Conservation (phyloP, 37 sponge, comb jelly and placozoan genomes). For the Geodia barretti region DNA sequence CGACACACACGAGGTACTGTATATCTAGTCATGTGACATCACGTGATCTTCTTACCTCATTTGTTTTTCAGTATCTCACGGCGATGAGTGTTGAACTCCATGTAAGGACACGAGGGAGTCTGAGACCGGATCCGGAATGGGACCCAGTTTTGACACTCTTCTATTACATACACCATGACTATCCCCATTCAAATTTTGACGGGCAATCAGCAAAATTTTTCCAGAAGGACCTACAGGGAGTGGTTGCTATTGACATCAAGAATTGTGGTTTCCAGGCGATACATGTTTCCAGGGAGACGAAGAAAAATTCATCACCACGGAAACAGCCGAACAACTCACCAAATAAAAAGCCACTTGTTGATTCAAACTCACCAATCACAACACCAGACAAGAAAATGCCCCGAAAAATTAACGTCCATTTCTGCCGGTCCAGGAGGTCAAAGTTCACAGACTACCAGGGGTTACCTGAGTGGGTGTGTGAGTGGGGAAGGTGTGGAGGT, state of each 20-base stretch:
- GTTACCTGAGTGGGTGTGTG: slow-evolving; percentile 44
- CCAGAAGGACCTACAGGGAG: slow-evolving; percentile 2
- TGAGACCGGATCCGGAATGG: slow-evolving; percentile 81
- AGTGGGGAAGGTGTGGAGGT: slow-evolving; percentile 20
- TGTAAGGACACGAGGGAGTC: slow-evolving; percentile 49
- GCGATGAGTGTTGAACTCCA: slow-evolving; percentile 83
- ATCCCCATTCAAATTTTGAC: slow-evolving; percentile 17
- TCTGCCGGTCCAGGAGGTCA: not conserved
- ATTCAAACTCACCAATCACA: not conserved
- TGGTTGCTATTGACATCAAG: slow-evolving; percentile 31
- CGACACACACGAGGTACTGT: slow-evolving; percentile 40
- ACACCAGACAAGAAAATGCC: not conserved
- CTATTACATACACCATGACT: slow-evolving; percentile 74
- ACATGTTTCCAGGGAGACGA: not conserved
- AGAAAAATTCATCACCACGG: not conserved
- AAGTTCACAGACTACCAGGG: not conserved
- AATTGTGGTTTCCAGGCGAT: slow-evolving; percentile 2
- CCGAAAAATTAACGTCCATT: not conserved
- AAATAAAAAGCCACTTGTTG: too few relatives aligned
- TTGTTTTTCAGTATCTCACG: slow-evolving; percentile 58
- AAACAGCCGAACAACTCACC: too few relatives aligned
- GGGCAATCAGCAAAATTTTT: not conserved
- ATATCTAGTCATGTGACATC: not conserved
- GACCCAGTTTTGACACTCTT: slow-evolving; percentile 83
- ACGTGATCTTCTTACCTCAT: not conserved